phyloP scores from a whole-genome alignment of 2,113 vertebrate genomes.

The Lucifuga dentata region DNA sequence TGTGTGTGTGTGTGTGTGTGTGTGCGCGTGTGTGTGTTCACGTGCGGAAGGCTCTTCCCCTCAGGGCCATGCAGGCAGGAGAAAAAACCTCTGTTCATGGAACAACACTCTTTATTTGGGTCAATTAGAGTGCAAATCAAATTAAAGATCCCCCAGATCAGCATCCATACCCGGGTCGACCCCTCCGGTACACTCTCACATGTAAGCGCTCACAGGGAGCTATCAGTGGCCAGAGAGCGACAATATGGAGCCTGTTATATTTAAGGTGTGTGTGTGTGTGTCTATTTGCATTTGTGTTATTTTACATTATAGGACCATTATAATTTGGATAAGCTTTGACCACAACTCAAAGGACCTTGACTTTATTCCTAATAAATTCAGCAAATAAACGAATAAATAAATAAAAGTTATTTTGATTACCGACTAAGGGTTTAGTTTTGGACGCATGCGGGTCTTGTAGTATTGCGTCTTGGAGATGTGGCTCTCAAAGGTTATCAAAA shows the following conservation, averaged over 20 bases:
- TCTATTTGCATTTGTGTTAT: not conserved
- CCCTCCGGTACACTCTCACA: conserved; percentile 12
- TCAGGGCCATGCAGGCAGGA: conserved; percentile 63
- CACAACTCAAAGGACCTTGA: not conserved
- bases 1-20: not conserved
- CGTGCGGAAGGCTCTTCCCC: conserved; percentile 54
- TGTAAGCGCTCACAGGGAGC: conserved; percentile 18
- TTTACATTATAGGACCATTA: not conserved
- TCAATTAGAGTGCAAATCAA: conserved; percentile 88
- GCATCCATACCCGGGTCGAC: conserved; percentile 14
- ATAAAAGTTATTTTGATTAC: too few relatives aligned
- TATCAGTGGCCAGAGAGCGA: conserved; percentile 17
- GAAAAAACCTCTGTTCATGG: conserved; percentile 69
- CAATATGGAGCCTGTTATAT: conserved; percentile 20
- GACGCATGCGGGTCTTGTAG: conserved; percentile 4
- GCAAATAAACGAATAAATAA: too few relatives aligned
- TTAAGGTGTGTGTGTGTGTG: conserved; percentile 1
- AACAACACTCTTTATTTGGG: conserved; percentile 84
- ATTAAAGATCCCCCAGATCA: conserved; percentile 67
- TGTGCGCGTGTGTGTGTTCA: conserved; percentile 22
- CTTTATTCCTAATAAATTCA: too few relatives aligned
- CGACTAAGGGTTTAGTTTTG: too few relatives aligned
- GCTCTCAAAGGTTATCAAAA: conserved; percentile 55
- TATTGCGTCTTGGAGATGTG: conserved; percentile 10
- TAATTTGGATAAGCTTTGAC: not conserved